These are phyloP conservation scores for Microctenopoma steveboyesi DNA, from an alignment of 2,797 vertebrate genomes.

Conservation along the genomic window DNA sequence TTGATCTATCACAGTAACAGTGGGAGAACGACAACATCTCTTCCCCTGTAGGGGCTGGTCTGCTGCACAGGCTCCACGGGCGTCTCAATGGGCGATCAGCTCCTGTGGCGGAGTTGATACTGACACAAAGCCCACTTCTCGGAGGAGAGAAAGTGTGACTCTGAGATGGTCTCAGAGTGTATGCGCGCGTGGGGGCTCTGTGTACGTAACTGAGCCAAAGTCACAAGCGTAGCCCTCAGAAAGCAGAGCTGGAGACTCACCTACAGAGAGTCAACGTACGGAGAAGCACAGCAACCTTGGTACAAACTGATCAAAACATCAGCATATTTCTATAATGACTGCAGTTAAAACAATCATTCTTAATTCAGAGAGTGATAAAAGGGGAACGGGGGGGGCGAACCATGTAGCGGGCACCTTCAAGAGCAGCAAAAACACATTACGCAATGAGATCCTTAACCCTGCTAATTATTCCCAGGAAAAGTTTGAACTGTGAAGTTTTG, in stretches of 20 bases:
- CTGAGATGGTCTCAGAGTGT: neutral
- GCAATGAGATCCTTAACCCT: conserved; percentile 48
- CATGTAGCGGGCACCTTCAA: conserved; percentile 44
- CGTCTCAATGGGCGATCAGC: conserved; percentile 50
- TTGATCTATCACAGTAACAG: conserved; percentile 21
- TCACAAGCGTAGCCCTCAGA: neutral
- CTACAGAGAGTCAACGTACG: no score
- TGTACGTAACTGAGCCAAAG: conserved; percentile 17
- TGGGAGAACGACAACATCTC: conserved; percentile 41
- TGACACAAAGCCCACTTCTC: conserved; percentile 52
- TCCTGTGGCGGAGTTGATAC: conserved; percentile 50
- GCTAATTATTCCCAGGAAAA: conserved; percentile 37
- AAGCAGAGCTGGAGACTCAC: neutral
- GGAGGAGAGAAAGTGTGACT: conserved; percentile 15
- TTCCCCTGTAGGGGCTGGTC: conserved; percentile 36
- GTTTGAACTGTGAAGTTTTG: conserved; percentile 14
- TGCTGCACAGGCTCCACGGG: conserved; percentile 56
- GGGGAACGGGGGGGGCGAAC: conserved; percentile 22
- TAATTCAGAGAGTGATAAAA: conserved; percentile 4
- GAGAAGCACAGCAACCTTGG: neutral
- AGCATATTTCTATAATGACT: conserved; percentile 5
- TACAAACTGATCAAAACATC: conserved; percentile 3
- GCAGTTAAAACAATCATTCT: neutral
- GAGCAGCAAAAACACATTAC: conserved; percentile 44
- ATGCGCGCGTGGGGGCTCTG: conserved; percentile 1